These are phyloP conservation scores for Creontiades dilutus DNA, from an alignment of 2,888 invertebrate genomes.

Conservation along the genomic window DNA sequence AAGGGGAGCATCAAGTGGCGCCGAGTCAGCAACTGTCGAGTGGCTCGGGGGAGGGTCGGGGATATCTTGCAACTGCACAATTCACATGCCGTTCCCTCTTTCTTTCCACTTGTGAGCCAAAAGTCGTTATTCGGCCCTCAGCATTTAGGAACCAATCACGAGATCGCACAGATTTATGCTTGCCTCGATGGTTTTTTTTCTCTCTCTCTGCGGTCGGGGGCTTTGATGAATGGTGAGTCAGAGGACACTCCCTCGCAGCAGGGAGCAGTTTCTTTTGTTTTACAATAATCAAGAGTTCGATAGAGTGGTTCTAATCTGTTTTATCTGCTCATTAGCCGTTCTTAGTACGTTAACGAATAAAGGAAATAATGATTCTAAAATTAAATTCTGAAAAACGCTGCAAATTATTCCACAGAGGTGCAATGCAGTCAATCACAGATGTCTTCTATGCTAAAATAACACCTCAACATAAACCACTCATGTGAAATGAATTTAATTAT, in stretches of 20 bases:
- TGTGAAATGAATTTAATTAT: too few species aligned
- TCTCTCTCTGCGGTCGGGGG: neutral
- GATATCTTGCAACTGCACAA: conserved; percentile 41
- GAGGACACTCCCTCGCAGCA: neutral
- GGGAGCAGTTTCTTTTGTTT: neutral
- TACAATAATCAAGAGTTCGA: conserved; percentile 15
- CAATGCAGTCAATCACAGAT: too few species aligned
- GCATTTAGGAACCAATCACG: conserved; percentile 27
- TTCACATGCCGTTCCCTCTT: conserved; percentile 41
- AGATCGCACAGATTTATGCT: conserved; percentile 39
- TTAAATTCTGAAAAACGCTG: too few species aligned
- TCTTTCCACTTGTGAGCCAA: conserved; percentile 15
- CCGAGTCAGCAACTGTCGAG: conserved; percentile 71
- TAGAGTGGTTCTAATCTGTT: neutral
- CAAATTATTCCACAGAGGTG: too few species aligned
- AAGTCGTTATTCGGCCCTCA: neutral
- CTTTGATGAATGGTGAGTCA: conserved; percentile 53
- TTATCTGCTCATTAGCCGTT: too few species aligned
- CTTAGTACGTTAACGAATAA: too few species aligned
- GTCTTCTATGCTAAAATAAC: too few species aligned
- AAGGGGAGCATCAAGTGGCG: conserved; percentile 69
- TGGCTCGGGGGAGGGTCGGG: conserved; percentile 3
- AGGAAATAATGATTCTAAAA: too few species aligned
- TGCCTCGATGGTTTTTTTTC: conserved; percentile 48
- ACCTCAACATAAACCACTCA: too few species aligned